phyloP scores from a whole-genome alignment of 2,797 vertebrate genomes.

The Setipinna tenuifilis region DNA sequence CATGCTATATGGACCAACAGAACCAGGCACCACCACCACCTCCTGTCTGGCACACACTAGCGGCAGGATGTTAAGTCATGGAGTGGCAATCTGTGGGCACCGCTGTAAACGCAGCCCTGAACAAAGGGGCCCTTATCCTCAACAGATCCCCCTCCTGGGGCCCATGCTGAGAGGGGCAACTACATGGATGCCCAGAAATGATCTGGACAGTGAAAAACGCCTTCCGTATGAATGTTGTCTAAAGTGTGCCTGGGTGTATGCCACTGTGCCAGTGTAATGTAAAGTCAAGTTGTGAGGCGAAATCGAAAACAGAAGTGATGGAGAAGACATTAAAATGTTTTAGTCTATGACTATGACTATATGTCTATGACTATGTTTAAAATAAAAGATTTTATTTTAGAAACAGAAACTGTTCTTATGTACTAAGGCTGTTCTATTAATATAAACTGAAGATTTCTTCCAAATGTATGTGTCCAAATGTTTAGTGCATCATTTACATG shows the following conservation, averaged over 20 bases:
- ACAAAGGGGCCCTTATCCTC: conserved; percentile 59
- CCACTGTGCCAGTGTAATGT: background rate
- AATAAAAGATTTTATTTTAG: too few species aligned
- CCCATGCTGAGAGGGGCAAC: background rate
- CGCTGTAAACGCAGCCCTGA: conserved; percentile 43
- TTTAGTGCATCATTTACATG: too few species aligned
- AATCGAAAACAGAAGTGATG: background rate
- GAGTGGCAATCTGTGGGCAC: conserved; percentile 30
- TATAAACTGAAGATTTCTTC: too few species aligned
- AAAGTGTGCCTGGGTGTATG: background rate
- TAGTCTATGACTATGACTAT: too few species aligned
- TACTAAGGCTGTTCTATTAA: too few species aligned
- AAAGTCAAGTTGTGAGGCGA: background rate
- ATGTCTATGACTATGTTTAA: too few species aligned
- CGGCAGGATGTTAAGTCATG: conserved; percentile 59
- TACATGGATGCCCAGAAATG: background rate
- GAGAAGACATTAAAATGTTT: too few species aligned
- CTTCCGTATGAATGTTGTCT: background rate
- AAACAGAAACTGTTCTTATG: too few species aligned
- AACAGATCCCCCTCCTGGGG: conserved; percentile 19
- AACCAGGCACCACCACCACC: background rate
- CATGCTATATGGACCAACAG: background rate
- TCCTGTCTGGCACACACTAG: conserved; percentile 37
- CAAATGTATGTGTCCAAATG: too few species aligned
- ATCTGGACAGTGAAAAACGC: conserved; percentile 16